Base-by-base conservation (phyloP, 2,888 invertebrate genomes). In the Diadromus collaris region DNA sequence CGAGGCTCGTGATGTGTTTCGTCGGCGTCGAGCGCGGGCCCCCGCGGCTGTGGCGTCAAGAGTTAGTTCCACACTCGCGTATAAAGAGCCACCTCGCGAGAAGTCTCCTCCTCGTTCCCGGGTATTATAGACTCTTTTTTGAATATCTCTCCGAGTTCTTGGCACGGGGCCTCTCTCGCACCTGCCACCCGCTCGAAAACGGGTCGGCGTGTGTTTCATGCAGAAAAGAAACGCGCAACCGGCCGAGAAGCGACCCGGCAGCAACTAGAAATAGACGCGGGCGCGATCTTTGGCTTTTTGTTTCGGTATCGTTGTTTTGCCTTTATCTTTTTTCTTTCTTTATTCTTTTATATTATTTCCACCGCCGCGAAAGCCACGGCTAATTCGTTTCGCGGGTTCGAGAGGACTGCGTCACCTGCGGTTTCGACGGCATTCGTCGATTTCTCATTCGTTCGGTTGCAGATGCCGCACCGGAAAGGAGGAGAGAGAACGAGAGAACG, bases 361-460 rank as follows among this genome's bases (percentile, higher is more conserved):
- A 77, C 32, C 77, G 72, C 61, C 79, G 71, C 73, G 73, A 54
- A 46, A 73, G 32, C 68, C 13, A 54, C 68, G 79, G 78, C 84
- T 86, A 88, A 88, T 88, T 86, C 83, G 85, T 87, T 86, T 86
- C 85, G 85, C 87, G 82, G 84, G 82, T 76, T 63, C 68, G 67
- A 48, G 67, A 69, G 65, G 41, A 60, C 69, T 78, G 84, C 85
- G 88, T 88, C 87, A 87, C 83, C 85, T 84, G 85, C 83, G 82
- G 79, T 82, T 41, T 82, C 74, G 78, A 82, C 78, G 64, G 78
- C 70, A 68, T 74, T 78, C 75, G 76, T 73, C 72, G 81, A 69
- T 79, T 81, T 56, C 67, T 71, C 54, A 51, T 69, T 16, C n/a
- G 41, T 38, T 16, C 34, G 16, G 16, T 29, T 10, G 67, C 70